These are phyloP conservation scores for Spodoptera litura DNA, from an alignment of 1,140 invertebrate species.

Conservation along the genomic window DNA sequence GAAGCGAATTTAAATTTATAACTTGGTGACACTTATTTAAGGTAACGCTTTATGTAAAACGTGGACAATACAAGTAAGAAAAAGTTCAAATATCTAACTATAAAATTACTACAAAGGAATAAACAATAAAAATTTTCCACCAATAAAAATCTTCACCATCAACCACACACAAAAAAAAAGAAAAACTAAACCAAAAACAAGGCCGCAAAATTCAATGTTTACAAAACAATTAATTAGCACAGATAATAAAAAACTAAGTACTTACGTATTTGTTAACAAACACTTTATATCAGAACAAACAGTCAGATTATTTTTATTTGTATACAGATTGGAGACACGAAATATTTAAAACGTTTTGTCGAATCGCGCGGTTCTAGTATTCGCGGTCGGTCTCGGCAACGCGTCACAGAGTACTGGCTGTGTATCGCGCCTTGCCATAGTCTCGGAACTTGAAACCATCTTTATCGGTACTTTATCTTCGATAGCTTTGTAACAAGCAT, in stretches of 20 bases:
- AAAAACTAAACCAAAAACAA: background rate
- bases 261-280: conserved; percentile 55
- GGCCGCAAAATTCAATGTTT: conserved; percentile 63
- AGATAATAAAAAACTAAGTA: conserved; percentile 44
- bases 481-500: conserved; percentile 34
- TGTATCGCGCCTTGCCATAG: background rate
- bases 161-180: conserved; percentile 4
- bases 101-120: no score
- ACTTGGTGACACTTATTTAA: no score
- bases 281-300: conserved; percentile 56
- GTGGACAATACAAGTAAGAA: no score
- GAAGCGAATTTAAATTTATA: no score
- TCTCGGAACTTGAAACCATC: conserved; percentile 43
- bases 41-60: no score
- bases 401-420: conserved; percentile 29
- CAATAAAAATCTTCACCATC: background rate
- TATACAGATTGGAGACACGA: conserved; percentile 4
- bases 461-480: conserved; percentile 38
- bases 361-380: background rate
- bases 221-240: conserved; percentile 47
- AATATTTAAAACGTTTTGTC: conserved; percentile 1
- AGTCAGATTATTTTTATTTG: conserved; percentile 48
- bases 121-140: background rate
- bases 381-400: conserved; percentile 31
- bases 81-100: no score